phyloP scores from a whole-genome alignment of 1,140 invertebrate species.

The Drosophila erecta region DNA sequence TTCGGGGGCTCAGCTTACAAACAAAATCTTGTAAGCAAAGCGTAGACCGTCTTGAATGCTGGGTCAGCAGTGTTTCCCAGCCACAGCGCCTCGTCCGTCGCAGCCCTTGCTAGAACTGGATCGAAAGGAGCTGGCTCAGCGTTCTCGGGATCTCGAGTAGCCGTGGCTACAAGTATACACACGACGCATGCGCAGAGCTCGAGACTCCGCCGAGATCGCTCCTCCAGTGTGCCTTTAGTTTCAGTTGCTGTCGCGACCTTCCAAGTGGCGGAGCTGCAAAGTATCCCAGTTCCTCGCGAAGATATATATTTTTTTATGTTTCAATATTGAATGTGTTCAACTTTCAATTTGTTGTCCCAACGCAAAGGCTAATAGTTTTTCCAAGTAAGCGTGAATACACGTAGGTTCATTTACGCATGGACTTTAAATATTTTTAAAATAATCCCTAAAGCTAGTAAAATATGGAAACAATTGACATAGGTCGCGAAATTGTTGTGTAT shows the following conservation, averaged over 20 bases:
- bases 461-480: too few species aligned
- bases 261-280: neutral
- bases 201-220: slow-evolving; percentile 2
- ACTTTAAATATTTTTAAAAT: too few species aligned
- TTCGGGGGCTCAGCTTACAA: slow-evolving; percentile 19
- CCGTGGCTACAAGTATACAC: slow-evolving; percentile 1
- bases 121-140: slow-evolving; percentile 30
- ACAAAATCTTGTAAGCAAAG: slow-evolving; percentile 23
- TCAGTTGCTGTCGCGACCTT: slow-evolving; percentile 28
- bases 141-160: slow-evolving; percentile 30
- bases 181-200: slow-evolving; percentile 23
- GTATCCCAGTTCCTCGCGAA: neutral
- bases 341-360: too few species aligned
- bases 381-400: too few species aligned
- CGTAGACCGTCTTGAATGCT: slow-evolving; percentile 12
- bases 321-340: too few species aligned
- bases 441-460: too few species aligned
- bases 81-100: neutral
- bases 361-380: too few species aligned
- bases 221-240: neutral
- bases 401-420: too few species aligned
- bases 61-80: slow-evolving; percentile 18
- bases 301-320: neutral
- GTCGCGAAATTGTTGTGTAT: too few species aligned
- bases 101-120: slow-evolving; percentile 26